Base-by-base conservation (phyloP, 2,888 invertebrate species). In the Neoaliturus tenellus region DNA sequence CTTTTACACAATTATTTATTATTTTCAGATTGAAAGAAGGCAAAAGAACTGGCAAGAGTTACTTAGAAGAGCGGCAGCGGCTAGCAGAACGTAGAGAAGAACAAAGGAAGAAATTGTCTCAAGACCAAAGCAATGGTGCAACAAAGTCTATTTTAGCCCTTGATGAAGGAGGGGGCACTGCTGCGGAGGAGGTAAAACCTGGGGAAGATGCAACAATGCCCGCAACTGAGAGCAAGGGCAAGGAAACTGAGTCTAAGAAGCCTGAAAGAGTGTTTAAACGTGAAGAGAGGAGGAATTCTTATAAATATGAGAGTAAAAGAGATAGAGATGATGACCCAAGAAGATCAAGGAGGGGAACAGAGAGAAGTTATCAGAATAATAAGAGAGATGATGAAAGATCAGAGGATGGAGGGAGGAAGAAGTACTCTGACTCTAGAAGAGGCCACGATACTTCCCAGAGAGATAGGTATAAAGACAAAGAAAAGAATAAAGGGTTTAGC, bases 221-320 rank as follows among this genome's bases (percentile, higher is more conserved):
- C 6, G 62, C 12, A 62, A 14, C 73, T 33, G 71, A 48, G 35
- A 69, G 44, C 39, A 44, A 73, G 23, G 58, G 48, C 25, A 71
- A 71, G 20, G 71, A 71, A 20, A 28, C 35, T 35, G 71, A 71
- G 10, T 20, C 91, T 91, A 82, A 90, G 89, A 84, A 89, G 89
- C 69, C 88, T 90, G 67, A 83, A 25, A 44, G 80, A 71, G 39
- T 20, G 10, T 69, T 48, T 39, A 84, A 75, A 81, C 44, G 75
- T 20, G 81, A 84, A 48, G 84, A 84, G n/a, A 82, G 73, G 67
- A 28, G 44, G 25, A 58, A 51, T 62, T 62, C 75, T 44, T 71
- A 44, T 3, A 73, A 58, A 55, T 55, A 58, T 31, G 75, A 78
- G 12, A 51, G 14, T 12, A 75, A 75, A 78, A 39, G 62, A 62